Conservation (phyloP, 2,113 vertebrate species). For the Lycaon pictus region DNA sequence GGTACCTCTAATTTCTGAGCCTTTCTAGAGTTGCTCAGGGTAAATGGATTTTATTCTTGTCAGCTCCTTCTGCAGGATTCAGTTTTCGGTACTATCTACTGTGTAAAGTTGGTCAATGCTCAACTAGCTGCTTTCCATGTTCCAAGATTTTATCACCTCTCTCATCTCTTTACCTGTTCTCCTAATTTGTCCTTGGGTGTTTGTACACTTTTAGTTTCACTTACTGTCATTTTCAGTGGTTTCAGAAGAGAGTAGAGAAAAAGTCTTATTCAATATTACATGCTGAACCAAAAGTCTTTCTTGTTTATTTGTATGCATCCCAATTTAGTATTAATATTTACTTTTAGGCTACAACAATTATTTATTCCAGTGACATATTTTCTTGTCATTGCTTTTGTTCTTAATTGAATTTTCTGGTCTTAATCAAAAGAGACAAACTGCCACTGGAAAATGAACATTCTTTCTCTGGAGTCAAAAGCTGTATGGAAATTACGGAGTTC, state of each 20-base stretch:
- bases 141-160: background rate
- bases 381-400: background rate
- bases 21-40: background rate
- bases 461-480: background rate
- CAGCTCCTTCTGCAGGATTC: background rate
- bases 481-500: background rate
- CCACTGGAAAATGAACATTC: background rate
- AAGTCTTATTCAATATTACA: background rate
- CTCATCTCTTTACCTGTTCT: background rate
- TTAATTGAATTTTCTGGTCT: background rate
- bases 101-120: background rate
- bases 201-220: background rate
- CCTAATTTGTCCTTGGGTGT: background rate
- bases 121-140: background rate
- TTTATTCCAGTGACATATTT: background rate
- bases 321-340: constrained; percentile 2
- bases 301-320: background rate
- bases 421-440: constrained; percentile 20
- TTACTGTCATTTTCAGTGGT: background rate
- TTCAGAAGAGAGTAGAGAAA: background rate
- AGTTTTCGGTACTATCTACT: background rate
- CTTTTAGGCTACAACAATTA: background rate
- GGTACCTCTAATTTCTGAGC: background rate
- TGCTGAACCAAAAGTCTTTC: background rate
- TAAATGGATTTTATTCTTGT: background rate